Evolutionary conservation across 1,140 invertebrate species (phyloP), one percentile per base, ranked within the genome.

Genomic region (Tetragonula clypearis): DNA sequence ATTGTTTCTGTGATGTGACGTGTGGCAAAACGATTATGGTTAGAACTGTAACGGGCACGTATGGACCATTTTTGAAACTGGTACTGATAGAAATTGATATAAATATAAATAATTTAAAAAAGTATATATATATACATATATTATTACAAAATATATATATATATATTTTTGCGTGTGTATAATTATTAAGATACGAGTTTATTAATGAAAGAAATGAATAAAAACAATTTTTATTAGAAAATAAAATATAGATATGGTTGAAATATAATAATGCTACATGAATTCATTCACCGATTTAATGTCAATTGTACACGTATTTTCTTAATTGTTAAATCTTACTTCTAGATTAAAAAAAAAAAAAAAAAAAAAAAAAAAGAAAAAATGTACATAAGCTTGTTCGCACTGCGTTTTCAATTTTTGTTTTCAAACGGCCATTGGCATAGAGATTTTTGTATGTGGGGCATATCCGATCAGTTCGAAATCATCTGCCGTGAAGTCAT

Each of bases 391-490:
- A 56, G n/a, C n/a, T 73, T 73, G 19, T 58, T 60, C 30, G 26
- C 23, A 26, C 30, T n/a, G 21, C 15, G 19, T 49, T 12, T 21
- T 71, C 6, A 23, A 49, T 53, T 49, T 23, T 41, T 14, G 17
- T 9, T 41, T 2, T 74, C 73, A 99, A 68, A 99, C 98, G 88
- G 99, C 98, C 99, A 99, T 99, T 92, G 97, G 96, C 99, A 99
- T 99, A 80, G 96, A 95, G 88, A 99, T 98, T 94, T 98, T 98
- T 5, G 97, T 96, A 95, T 99, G 96, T 15, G 99, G 98, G 83
- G 98, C 96, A 93, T 99, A 99, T 83, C 96, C 97, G 85, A 97
- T 95, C 14, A 99, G 93, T 90, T 98, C 96, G 95, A 99, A 97
- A 95, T 99, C 98, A 82, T 98, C 97, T 90, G 96, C 96, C 81